Conservation (phyloP, 2,113 vertebrate genomes). For the Phoxinus phoxinus region DNA sequence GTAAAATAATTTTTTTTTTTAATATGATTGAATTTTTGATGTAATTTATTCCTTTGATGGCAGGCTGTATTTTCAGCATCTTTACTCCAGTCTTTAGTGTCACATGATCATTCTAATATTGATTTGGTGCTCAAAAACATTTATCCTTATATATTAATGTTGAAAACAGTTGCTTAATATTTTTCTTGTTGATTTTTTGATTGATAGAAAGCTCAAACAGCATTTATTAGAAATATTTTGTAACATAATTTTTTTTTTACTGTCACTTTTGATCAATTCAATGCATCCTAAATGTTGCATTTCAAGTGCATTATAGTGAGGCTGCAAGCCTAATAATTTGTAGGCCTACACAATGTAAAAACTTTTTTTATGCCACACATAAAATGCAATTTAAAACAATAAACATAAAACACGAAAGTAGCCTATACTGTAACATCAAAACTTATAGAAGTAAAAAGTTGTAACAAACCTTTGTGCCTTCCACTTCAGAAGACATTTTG, state of each 20-base stretch:
- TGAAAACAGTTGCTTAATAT: neutral
- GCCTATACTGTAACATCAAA: neutral
- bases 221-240: neutral
- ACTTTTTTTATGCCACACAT: neutral
- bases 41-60: too few relatives aligned
- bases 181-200: neutral
- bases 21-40: too few relatives aligned
- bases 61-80: neutral
- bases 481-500: neutral
- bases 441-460: neutral
- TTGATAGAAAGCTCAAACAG: neutral
- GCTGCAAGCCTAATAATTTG: too few relatives aligned
- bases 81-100: neutral
- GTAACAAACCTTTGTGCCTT: conserved; percentile 12
- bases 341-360: too few relatives aligned
- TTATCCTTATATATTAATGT: neutral
- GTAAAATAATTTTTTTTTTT: too few relatives aligned
- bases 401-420: neutral
- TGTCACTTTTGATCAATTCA: neutral
- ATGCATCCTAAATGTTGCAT: neutral
- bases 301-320: too few relatives aligned
- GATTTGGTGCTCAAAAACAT: neutral
- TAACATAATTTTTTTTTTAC: neutral
- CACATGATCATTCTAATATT: neutral
- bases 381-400: neutral